These are phyloP conservation scores for Eucidaris tribuloides DNA, from an alignment of 35 echinoderm and acorn worm species.

Conservation along the genomic window DNA sequence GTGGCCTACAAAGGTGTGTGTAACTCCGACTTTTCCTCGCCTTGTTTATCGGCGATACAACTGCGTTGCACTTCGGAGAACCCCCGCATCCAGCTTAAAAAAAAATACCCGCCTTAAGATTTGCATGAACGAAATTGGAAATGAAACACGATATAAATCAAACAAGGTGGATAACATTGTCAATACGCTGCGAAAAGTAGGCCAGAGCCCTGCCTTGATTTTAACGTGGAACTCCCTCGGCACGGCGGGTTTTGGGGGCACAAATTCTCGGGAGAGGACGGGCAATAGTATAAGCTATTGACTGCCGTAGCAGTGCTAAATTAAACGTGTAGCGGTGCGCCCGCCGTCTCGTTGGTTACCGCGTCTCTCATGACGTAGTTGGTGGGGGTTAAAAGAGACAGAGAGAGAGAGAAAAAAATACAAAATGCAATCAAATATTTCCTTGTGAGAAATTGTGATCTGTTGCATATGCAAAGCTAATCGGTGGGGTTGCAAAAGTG, in stretches of 20 bases:
- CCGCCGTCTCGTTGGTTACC: neutral
- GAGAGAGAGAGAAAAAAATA: neutral
- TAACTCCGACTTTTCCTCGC: too few relatives aligned
- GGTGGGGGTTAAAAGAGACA: neutral
- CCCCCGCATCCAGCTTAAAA: too few relatives aligned
- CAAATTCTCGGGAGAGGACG: neutral
- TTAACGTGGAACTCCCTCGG: neutral
- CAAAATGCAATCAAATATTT: neutral
- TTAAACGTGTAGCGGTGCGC: neutral
- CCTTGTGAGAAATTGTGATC: neutral
- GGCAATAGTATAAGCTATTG: too few relatives aligned
- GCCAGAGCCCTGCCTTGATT: neutral
- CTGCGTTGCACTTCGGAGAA: too few relatives aligned
- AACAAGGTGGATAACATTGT: neutral
- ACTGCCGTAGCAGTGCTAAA: neutral
- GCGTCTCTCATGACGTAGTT: neutral
- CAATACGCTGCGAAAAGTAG: neutral
- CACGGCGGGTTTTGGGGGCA: neutral
- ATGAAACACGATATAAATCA: neutral
- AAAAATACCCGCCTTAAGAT: neutral
- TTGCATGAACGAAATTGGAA: neutral
- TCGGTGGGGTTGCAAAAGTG: slow-evolving; percentile 16
- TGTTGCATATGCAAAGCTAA: neutral
- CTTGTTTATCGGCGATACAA: too few relatives aligned
- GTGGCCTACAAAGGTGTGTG: too few relatives aligned